A percentile compares a stretch with the other conserved stretches of the same genome.
Conservation (phyloP, 2,113 vertebrate genomes). For the Nibea albiflora region DNA sequence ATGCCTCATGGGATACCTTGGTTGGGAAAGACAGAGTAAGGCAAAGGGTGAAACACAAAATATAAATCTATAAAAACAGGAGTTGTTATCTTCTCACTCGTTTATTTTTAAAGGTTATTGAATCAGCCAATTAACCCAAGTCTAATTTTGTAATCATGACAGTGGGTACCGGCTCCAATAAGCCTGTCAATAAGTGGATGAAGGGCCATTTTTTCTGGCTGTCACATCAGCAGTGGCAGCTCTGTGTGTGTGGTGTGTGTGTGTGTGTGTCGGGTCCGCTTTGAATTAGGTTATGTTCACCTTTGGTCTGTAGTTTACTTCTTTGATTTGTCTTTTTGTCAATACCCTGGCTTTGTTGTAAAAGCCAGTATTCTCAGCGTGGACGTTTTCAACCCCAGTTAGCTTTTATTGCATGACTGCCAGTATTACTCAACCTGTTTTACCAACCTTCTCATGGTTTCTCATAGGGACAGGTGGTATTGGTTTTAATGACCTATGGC, state of each 20-base stretch:
- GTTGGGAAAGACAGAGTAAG: constrained; percentile 15
- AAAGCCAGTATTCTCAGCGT: constrained; percentile 56
- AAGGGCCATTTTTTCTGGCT: background rate
- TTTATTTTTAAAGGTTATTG: background rate
- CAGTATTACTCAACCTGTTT: constrained; percentile 50
- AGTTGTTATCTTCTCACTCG: background rate
- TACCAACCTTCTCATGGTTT: constrained; percentile 32
- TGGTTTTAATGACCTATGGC: constrained; percentile 33
- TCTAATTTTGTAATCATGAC: background rate
- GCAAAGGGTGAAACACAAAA: background rate
- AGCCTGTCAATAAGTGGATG: background rate
- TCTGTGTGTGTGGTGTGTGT: background rate
- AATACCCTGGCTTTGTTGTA: constrained; percentile 29
- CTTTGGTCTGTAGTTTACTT: constrained; percentile 37
- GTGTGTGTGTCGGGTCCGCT: background rate
- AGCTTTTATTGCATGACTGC: constrained; percentile 54
- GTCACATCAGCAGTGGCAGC: background rate
- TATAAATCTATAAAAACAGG: constrained; percentile 12
- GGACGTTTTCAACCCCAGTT: constrained; percentile 59
- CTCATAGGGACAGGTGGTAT: constrained; percentile 20
- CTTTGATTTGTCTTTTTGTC: constrained; percentile 65
- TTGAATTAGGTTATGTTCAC: constrained; percentile 26
- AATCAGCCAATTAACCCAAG: background rate
- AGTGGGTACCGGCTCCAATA: background rate
- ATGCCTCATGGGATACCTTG: constrained; percentile 44